These are phyloP conservation scores for Phylloscopus collybita DNA, from an alignment of 2,797 vertebrate genomes.

Conservation along the genomic window DNA sequence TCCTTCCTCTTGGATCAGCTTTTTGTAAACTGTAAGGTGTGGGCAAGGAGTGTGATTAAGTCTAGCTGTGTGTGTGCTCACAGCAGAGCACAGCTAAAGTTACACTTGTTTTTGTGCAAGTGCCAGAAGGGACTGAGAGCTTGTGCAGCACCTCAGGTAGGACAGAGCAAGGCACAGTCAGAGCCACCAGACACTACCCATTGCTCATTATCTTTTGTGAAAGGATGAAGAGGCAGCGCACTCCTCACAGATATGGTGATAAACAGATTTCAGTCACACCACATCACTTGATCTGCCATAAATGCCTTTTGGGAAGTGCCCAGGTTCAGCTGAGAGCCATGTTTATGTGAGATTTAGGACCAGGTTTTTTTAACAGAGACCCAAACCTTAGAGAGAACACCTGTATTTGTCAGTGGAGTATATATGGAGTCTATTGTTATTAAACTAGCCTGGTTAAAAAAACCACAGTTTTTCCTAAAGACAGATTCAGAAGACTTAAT, in stretches of 20 bases:
- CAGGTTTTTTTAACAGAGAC: neutral
- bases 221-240: neutral
- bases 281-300: neutral
- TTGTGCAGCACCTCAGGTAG: neutral
- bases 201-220: neutral
- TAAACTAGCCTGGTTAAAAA: neutral
- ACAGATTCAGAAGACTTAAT: neutral
- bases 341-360: neutral
- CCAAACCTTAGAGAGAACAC: neutral
- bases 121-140: neutral
- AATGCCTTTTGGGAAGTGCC: neutral
- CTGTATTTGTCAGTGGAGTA: neutral
- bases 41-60: neutral
- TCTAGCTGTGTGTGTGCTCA: neutral
- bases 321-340: neutral
- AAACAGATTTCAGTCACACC: neutral
- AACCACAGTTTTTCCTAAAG: neutral
- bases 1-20: neutral
- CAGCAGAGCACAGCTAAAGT: neutral
- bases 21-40: neutral
- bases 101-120: neutral
- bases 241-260: neutral
- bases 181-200: neutral
- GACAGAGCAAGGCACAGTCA: neutral
- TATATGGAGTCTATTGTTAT: neutral